Percentiles rank a stretch among this genome's conserved stretches.
These are phyloP conservation scores for Chelon auratus DNA, from an alignment of 2,797 vertebrate species.

Conservation along the genomic window DNA sequence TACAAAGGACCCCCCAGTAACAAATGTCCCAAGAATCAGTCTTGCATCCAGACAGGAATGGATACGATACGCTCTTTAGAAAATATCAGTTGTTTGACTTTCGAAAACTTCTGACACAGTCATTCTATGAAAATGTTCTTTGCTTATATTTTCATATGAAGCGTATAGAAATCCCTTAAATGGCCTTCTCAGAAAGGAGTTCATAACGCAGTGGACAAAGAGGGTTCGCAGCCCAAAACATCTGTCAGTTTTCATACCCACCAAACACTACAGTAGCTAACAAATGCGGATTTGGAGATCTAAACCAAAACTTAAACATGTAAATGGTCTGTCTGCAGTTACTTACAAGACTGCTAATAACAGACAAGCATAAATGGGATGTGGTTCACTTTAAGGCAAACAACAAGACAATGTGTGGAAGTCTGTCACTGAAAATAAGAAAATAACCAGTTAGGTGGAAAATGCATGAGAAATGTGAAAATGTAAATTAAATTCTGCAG, in stretches of 20 bases:
- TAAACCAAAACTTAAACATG: not conserved
- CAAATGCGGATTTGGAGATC: not conserved
- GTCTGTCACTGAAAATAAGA: not conserved
- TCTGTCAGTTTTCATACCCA: not conserved
- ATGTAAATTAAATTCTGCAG: not conserved
- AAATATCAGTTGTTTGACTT: not conserved
- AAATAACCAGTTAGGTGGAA: not conserved
- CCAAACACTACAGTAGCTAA: conserved; percentile 3
- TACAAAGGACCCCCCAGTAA: conserved; percentile 20
- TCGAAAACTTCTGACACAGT: not conserved
- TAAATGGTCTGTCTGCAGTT: no score
- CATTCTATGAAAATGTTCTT: not conserved
- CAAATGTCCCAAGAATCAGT: conserved; percentile 8
- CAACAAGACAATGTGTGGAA: not conserved
- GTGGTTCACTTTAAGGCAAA: not conserved
- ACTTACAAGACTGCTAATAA: not conserved
- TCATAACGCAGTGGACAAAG: not conserved
- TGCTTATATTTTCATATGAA: conserved; percentile 11
- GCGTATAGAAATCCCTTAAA: not conserved
- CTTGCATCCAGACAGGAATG: not conserved
- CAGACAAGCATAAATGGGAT: not conserved
- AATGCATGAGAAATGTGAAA: not conserved
- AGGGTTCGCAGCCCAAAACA: not conserved
- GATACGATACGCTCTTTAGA: not conserved
- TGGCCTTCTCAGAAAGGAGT: not conserved